phyloP scores from a whole-genome alignment of 2,888 invertebrate species.

The Apamea monoglypha region DNA sequence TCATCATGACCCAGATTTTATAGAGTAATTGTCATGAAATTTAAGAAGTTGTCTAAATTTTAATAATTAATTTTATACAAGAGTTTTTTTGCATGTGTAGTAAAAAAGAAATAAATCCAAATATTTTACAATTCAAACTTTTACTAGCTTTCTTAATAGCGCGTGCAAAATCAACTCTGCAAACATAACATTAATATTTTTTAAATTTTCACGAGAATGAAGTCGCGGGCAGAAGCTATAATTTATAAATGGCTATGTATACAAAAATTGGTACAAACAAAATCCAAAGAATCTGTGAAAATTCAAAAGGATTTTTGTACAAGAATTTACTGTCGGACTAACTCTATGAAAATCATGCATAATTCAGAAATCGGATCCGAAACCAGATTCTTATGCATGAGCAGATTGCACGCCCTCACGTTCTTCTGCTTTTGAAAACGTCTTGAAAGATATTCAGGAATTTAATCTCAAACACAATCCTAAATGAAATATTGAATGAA shows the following conservation, averaged over 20 bases:
- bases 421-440: constrained; percentile 59
- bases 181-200: too few relatives aligned
- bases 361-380: constrained; percentile 70
- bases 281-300: constrained; percentile 23
- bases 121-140: too few relatives aligned
- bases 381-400: constrained; percentile 69
- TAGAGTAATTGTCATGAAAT: too few relatives aligned
- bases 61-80: too few relatives aligned
- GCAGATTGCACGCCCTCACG: constrained; percentile 70
- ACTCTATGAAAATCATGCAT: constrained; percentile 69
- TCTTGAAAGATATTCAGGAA: constrained; percentile 34
- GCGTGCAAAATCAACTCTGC: too few relatives aligned
- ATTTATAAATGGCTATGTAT: background rate
- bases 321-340: constrained; percentile 54
- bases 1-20: too few relatives aligned
- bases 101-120: too few relatives aligned
- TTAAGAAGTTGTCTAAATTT: too few relatives aligned
- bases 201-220: too few relatives aligned
- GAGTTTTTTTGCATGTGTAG: too few relatives aligned
- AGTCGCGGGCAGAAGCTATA: background rate
- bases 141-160: too few relatives aligned
- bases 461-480: constrained; percentile 29
- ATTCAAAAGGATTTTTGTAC: constrained; percentile 37
- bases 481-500: constrained; percentile 8
- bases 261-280: background rate